A percentile compares a stretch with the other conserved stretches of the same genome.
Evolutionary conservation across 2,888 invertebrate genomes (phyloP).

Genomic region (Meloe dianella): DNA sequence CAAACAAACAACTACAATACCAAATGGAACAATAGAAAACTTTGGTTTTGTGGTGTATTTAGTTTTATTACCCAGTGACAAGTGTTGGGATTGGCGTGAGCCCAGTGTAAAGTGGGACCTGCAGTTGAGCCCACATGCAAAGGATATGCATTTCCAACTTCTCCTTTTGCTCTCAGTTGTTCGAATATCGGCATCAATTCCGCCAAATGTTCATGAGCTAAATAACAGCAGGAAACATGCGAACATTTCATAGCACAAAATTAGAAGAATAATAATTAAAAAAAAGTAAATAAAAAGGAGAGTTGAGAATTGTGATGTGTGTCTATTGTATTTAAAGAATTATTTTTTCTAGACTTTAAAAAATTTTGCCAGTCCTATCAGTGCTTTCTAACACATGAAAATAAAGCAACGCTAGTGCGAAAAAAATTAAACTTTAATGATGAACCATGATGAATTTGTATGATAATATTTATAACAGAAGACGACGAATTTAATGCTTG

Average conservation of each 20-base stretch:
- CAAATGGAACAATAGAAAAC: conserved; percentile 11
- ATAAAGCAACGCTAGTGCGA: neutral
- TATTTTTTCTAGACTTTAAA: neutral
- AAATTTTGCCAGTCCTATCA: neutral
- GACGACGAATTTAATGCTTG: neutral
- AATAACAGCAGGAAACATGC: conserved; percentile 36
- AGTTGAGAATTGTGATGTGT: conserved; percentile 14
- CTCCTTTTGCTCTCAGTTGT: conserved; percentile 88
- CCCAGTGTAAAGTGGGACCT: conserved; percentile 70
- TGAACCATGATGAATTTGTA: neutral
- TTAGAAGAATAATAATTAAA: conserved; percentile 13
- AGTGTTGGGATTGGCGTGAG: conserved; percentile 62
- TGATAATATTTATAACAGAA: neutral
- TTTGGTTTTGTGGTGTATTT: conserved; percentile 45
- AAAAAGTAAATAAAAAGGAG: conserved; percentile 40
- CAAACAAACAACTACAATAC: conserved; percentile 39
- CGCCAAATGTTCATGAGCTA: conserved; percentile 93
- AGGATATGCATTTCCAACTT: conserved; percentile 89
- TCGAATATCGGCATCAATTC: conserved; percentile 96
- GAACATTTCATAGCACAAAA: conserved; percentile 35
- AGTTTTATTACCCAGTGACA: conserved; percentile 78
- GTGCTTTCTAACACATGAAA: neutral
- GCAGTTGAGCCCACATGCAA: conserved; percentile 81
- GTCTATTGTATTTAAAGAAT: conserved; percentile 4
- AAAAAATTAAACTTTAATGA: neutral